phyloP scores from a whole-genome alignment of 2,113 vertebrate genomes.

The Pontoporia blainvillei region DNA sequence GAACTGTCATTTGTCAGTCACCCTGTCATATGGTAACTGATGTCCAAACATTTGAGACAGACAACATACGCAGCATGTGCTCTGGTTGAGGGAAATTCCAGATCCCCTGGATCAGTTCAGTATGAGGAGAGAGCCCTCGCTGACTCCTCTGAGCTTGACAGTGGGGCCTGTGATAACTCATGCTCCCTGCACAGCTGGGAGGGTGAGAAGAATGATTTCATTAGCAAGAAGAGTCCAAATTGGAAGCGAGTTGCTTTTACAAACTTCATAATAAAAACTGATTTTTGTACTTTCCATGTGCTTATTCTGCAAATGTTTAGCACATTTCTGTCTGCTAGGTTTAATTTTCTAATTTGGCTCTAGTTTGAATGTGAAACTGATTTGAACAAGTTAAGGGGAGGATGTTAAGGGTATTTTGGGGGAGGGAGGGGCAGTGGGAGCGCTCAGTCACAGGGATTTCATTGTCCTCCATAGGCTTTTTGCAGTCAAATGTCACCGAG shows the following conservation, averaged over 20 bases:
- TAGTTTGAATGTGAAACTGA: background rate
- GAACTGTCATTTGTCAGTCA: background rate
- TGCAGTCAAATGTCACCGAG: constrained; percentile 1
- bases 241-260: constrained; percentile 13
- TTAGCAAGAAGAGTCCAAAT: constrained; percentile 43
- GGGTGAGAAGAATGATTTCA: constrained; percentile 34
- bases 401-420: background rate
- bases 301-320: constrained; percentile 49
- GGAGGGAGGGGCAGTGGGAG: background rate
- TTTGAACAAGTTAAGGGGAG: background rate
- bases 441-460: background rate
- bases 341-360: constrained; percentile 50
- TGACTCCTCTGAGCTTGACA: background rate
- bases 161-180: background rate
- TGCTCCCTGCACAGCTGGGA: background rate
- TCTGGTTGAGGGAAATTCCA: background rate
- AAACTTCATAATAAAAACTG: constrained; percentile 60
- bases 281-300: constrained; percentile 50
- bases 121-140: background rate
- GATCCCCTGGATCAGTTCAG: background rate
- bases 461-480: background rate
- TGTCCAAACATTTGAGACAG: background rate
- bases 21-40: background rate
- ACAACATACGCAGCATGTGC: background rate
- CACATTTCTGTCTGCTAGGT: constrained; percentile 19